Evolutionary conservation across 1,140 invertebrate genomes (phyloP), one percentile per base, ranked within the genome.

Genomic region (Schlechtendalia chinensis): DNA sequence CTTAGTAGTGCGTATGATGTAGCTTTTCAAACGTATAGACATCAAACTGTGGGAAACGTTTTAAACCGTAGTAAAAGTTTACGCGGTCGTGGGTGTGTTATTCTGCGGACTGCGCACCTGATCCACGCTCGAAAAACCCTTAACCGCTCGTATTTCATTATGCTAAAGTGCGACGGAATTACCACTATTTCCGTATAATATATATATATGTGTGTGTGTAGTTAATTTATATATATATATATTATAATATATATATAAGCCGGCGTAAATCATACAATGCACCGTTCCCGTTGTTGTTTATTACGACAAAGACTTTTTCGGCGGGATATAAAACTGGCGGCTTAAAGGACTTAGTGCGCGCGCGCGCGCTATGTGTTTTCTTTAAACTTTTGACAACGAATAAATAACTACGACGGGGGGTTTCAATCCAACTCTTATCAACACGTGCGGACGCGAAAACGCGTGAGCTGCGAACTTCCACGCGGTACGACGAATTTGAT

Each of bases 381-480:
- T 59, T 61, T 79, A 61, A 79, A 79, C 75, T 79, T 79, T 63
- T 63, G 75, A 79, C 75, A 79, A 79, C 32, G 45, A 58, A 79
- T 79, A 79, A 79, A 79, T 79, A 47, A 63, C 75, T 47, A 11
- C 47, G 47, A 14, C 47, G 47, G 47, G 2, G 74, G 22, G 47
- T 79, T 79, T 79, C 75, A 63, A 79, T 79, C 58, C 75, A 77
- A 77, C 56, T 77, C 59, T 77, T 77, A 59, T 77, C 72, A 58
- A 75, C 72, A 56, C 72, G n/a, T 29, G 39, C 19, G 53, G 14
- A 69, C 22, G 27, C 19, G 58, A 39, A 39, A 39, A 39, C 11
- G 2, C 22, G 29, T 29, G 61, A 19, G 61, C 27, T 4, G 45
- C 16, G 45, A 24, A 69, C n/a, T 47, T 47, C 14, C 50, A 0